A percentile compares a stretch with the other conserved stretches of the same genome.
These are phyloP conservation scores for Onychomys torridus DNA, from an alignment of 2,797 vertebrate species.

Conservation along the genomic window DNA sequence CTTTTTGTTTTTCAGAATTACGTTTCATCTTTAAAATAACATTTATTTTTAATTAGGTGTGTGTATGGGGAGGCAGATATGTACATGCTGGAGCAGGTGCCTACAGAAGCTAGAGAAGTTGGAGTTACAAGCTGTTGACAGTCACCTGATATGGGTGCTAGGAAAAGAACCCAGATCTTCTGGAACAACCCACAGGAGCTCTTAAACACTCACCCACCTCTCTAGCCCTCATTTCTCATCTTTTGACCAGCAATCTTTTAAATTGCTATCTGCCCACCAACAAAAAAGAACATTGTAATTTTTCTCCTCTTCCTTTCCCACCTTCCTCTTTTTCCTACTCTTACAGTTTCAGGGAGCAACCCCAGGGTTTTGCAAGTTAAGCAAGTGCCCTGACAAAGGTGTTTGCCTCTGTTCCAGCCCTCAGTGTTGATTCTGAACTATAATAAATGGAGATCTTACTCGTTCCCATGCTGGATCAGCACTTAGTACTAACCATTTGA, in stretches of 20 bases:
- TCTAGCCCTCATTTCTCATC: not conserved
- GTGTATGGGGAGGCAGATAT: not conserved
- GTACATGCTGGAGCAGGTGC: too few species aligned
- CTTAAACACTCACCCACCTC: not conserved
- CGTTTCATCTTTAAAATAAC: not conserved
- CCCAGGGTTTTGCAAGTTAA: not conserved
- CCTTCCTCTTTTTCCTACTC: not conserved
- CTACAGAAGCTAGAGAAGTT: not conserved
- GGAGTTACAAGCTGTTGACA: not conserved
- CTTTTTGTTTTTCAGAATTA: not conserved
- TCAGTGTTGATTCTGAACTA: not conserved
- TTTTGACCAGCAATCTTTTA: not conserved
- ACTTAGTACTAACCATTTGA: conserved; percentile 21
- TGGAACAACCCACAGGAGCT: not conserved
- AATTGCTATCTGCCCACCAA: not conserved
- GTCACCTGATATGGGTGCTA: not conserved
- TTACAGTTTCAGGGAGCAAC: not conserved
- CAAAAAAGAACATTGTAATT: not conserved
- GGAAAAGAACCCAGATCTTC: not conserved
- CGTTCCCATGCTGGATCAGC: not conserved
- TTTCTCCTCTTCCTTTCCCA: not conserved
- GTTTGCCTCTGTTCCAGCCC: too few species aligned
- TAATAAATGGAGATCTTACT: not conserved
- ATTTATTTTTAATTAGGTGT: not conserved
- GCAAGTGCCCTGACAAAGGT: not conserved